phyloP scores from a whole-genome alignment of 2,797 vertebrate genomes.

The Zonotrichia albicollis region DNA sequence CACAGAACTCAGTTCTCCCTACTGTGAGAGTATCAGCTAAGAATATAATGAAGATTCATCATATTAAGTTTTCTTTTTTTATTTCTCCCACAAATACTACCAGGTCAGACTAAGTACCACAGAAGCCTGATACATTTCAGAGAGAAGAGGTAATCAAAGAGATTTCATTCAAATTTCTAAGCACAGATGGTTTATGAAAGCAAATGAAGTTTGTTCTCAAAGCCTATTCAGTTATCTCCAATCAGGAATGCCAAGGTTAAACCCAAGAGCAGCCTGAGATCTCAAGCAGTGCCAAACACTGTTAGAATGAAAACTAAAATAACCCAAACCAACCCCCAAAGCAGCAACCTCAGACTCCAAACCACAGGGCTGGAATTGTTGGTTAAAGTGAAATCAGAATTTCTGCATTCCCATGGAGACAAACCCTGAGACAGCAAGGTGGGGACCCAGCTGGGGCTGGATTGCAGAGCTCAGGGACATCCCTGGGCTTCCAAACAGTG shows the following conservation, averaged over 20 bases:
- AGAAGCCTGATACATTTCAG: background rate
- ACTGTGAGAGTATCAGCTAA: background rate
- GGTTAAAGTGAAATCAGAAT: background rate
- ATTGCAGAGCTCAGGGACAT: background rate
- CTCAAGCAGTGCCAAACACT: background rate
- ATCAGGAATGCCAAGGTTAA: slow-evolving; percentile 5
- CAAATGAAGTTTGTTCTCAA: background rate
- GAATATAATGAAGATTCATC: background rate
- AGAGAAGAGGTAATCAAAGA: background rate
- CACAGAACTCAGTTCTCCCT: background rate
- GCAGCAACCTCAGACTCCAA: background rate
- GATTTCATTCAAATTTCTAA: background rate
- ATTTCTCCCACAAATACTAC: background rate
- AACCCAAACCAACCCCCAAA: background rate
- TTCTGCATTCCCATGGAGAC: background rate
- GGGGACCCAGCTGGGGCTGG: background rate
- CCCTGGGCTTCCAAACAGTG: background rate
- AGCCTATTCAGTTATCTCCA: background rate
- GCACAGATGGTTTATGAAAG: background rate
- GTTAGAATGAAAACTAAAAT: background rate
- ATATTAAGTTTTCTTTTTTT: background rate
- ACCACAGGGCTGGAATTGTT: background rate
- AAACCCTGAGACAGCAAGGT: background rate
- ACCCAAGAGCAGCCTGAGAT: background rate
- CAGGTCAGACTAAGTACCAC: background rate